Percentiles rank a stretch among this genome's conserved stretches.
phyloP scores from a whole-genome alignment of 2,113 vertebrate species.

The Cyanoderma ruficeps region DNA sequence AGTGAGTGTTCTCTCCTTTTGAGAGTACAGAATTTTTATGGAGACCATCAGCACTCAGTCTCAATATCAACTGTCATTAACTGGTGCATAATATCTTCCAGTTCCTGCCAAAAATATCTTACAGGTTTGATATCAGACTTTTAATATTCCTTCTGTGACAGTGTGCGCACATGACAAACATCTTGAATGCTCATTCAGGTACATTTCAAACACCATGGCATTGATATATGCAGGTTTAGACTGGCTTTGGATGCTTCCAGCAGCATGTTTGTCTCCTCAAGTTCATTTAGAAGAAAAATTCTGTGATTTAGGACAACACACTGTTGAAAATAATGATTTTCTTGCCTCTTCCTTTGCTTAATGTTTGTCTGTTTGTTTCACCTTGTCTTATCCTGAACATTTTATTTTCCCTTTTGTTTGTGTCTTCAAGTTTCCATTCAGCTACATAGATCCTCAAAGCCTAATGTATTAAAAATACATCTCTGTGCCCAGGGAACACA shows the following conservation, averaged over 20 bases:
- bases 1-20: not conserved
- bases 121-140: not conserved
- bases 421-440: not conserved
- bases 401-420: not conserved
- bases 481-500: not conserved
- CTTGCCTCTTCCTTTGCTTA: not conserved
- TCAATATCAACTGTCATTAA: not conserved
- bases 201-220: not conserved
- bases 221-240: not conserved
- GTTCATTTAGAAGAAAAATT: not conserved
- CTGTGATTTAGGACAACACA: not conserved
- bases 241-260: not conserved
- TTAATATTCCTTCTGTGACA: not conserved
- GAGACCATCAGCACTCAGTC: not conserved
- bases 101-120: not conserved
- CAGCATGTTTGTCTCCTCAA: fast-evolving
- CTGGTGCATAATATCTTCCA: not conserved
- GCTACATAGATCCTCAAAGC: not conserved
- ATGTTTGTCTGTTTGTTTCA: not conserved
- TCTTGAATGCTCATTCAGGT: not conserved
- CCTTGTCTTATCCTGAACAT: not conserved
- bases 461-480: not conserved
- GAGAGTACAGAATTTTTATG: not conserved
- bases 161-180: not conserved
- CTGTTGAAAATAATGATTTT: not conserved